These are phyloP conservation scores for Centropus unirufus DNA, from an alignment of 2,113 vertebrate genomes.

Conservation along the genomic window DNA sequence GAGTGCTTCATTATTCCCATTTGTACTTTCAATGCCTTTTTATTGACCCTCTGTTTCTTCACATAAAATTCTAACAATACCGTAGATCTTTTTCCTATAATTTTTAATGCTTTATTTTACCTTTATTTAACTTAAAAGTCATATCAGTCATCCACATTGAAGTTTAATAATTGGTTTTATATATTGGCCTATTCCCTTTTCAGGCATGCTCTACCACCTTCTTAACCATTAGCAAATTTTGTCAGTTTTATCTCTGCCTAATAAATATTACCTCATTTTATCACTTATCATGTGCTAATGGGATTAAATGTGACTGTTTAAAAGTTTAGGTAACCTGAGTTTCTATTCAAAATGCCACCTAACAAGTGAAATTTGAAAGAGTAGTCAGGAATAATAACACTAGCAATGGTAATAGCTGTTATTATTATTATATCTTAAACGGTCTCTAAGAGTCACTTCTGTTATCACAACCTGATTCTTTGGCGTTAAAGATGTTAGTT, in stretches of 20 bases:
- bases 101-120: slow-evolving; percentile 35
- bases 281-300: background rate
- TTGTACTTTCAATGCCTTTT: slow-evolving; percentile 15
- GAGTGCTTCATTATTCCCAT: slow-evolving; percentile 29
- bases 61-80: slow-evolving; percentile 17
- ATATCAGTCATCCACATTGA: background rate
- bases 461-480: background rate
- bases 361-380: background rate
- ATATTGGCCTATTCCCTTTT: background rate
- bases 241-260: background rate
- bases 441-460: background rate
- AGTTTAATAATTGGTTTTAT: background rate
- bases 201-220: background rate
- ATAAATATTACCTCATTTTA: background rate
- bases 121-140: slow-evolving; percentile 45
- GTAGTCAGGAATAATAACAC: background rate
- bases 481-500: background rate
- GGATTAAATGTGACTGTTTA: background rate
- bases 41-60: slow-evolving; percentile 37
- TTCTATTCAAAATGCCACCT: background rate
- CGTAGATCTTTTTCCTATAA: background rate
- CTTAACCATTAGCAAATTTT: background rate
- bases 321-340: background rate
- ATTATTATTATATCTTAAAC: background rate
- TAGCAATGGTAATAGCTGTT: too few species aligned